Percentiles rank a stretch among this genome's conserved stretches.
These are phyloP conservation scores for cat (Felis catus) DNA, from an alignment of 2,113 vertebrate genomes.

Conservation along the genomic window F.catus_Fca126_mat1.0 CM031425.1:37691501-37692000, in stretches of 20 bases:
- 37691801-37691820: conserved; percentile 43
- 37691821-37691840: conserved; percentile 37
- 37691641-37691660: not conserved
- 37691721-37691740: conserved; percentile 53
- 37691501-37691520: not conserved
- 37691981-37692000: conserved; percentile 48
- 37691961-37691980: conserved; percentile 29
- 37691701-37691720: not conserved
- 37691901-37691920: not conserved
- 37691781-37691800: conserved; percentile 54
- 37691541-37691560: not conserved
- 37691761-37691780: conserved; percentile 33
- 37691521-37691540: not conserved
- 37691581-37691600: not conserved
- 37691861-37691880: not conserved
- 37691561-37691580: not conserved
- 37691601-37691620: not conserved
- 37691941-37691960: conserved; percentile 16
- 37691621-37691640: not conserved
- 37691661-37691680: not conserved
- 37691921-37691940: not conserved
- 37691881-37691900: conserved; percentile 43
- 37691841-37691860: not conserved
- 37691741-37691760: conserved; percentile 38
- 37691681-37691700: not conserved